These are phyloP conservation scores for Clupea harengus DNA, from an alignment of 2,113 vertebrate genomes.

Conservation along the genomic window DNA sequence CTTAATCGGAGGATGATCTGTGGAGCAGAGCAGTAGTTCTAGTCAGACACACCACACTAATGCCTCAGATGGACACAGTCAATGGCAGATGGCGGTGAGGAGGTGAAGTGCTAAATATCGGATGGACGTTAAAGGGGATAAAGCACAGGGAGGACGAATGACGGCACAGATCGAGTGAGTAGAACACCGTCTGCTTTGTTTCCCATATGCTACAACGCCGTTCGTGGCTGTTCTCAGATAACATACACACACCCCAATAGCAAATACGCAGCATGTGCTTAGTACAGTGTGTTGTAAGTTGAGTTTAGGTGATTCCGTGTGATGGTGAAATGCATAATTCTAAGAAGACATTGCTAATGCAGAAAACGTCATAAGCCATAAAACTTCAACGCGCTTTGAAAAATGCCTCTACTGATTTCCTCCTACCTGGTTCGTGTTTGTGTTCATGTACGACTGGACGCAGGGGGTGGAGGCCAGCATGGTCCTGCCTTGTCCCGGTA, in stretches of 20 bases:
- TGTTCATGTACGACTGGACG: background rate
- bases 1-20: background rate
- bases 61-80: constrained; percentile 43
- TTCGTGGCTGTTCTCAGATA: no score
- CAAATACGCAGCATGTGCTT: background rate
- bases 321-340: no score
- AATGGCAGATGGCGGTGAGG: background rate
- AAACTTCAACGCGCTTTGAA: no score
- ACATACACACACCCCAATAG: no score
- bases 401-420: background rate
- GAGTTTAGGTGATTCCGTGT: no score
- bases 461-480: constrained; percentile 19
- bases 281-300: background rate
- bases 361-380: background rate
- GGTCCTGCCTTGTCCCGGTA: constrained; percentile 39
- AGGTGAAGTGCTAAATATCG: background rate
- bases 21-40: background rate
- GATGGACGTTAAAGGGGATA: constrained; percentile 33
- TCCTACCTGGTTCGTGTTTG: background rate
- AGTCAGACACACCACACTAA: constrained; percentile 24
- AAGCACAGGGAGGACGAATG: background rate
- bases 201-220: background rate
- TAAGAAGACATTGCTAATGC: background rate
- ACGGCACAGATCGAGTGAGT: constrained; percentile 23
- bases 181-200: background rate